Conservation (phyloP, 2,797 vertebrate species). For the Schizopygopsis malacanthus region DNA sequence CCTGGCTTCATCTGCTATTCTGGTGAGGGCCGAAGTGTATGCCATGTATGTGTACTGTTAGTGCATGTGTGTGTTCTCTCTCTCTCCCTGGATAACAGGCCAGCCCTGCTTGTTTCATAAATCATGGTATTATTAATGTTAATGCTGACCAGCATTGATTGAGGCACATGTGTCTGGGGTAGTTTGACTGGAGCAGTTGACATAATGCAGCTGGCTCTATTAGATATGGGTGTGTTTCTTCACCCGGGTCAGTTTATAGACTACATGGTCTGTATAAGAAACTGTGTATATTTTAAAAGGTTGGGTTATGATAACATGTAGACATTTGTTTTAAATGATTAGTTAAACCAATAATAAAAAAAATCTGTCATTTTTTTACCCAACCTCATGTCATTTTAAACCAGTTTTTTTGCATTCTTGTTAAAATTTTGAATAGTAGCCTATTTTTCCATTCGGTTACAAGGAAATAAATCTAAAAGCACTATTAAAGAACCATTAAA, state of each 20-base stretch:
- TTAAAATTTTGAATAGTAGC: not conserved
- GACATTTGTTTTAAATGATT: conserved; percentile 7
- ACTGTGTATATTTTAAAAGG: not conserved
- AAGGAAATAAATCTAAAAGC: not conserved
- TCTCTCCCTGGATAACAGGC: not conserved
- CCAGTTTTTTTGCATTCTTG: not conserved
- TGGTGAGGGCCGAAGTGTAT: conserved; percentile 20
- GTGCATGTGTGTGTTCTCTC: not conserved
- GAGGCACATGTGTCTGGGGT: conserved; percentile 24
- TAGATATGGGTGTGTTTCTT: conserved; percentile 16
- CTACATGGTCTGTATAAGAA: not conserved
- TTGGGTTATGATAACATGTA: conserved; percentile 19
- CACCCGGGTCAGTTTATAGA: conserved; percentile 24
- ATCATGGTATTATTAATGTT: conserved; percentile 2
- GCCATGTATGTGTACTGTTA: not conserved
- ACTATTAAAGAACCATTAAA: not conserved
- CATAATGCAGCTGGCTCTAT: conserved; percentile 22
- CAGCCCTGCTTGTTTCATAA: not conserved
- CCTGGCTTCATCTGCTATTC: conserved; percentile 20
- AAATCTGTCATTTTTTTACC: not conserved
- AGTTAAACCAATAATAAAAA: not conserved
- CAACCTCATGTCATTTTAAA: not conserved
- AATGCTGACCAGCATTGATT: conserved; percentile 1
- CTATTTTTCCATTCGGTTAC: not conserved
- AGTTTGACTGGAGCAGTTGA: conserved; percentile 9